phyloP scores from a whole-genome alignment of 2,113 vertebrate genomes.

The Galemys pyrenaicus region DNA sequence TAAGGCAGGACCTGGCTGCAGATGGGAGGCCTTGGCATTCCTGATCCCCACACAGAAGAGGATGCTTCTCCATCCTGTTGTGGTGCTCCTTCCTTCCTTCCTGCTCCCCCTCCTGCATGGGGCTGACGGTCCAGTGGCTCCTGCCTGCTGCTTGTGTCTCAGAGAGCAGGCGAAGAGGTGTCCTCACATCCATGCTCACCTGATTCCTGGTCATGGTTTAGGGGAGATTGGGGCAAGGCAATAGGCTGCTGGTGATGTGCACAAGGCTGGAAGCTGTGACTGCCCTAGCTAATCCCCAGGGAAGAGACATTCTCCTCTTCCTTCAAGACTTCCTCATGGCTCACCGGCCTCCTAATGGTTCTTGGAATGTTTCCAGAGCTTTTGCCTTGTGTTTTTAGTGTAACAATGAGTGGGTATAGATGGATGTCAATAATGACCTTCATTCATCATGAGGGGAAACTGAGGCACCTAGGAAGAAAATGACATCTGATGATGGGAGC shows the following conservation, averaged over 20 bases:
- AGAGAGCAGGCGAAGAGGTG: neutral
- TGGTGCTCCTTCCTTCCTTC: neutral
- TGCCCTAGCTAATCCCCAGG: neutral
- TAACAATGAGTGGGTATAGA: neutral
- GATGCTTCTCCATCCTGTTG: neutral
- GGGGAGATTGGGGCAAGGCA: accelerated
- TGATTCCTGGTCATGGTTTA: neutral
- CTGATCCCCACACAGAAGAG: neutral
- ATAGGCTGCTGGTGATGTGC: neutral
- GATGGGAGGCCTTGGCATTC: accelerated
- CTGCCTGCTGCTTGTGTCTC: neutral
- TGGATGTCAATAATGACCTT: neutral
- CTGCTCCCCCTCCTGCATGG: too few species aligned
- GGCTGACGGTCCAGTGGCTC: neutral
- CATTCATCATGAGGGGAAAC: neutral
- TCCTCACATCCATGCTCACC: neutral
- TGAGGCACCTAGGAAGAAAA: neutral
- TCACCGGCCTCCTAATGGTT: neutral
- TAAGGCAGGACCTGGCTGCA: neutral
- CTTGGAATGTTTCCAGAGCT: neutral
- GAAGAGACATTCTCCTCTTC: neutral
- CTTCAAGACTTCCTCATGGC: neutral
- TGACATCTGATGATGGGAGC: neutral
- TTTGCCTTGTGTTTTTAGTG: neutral
- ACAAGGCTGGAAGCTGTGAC: neutral